A percentile compares a stretch with the other conserved stretches of the same genome.
phyloP scores from a whole-genome alignment of 2,113 vertebrate genomes.

The Psephotus haematonotus region DNA sequence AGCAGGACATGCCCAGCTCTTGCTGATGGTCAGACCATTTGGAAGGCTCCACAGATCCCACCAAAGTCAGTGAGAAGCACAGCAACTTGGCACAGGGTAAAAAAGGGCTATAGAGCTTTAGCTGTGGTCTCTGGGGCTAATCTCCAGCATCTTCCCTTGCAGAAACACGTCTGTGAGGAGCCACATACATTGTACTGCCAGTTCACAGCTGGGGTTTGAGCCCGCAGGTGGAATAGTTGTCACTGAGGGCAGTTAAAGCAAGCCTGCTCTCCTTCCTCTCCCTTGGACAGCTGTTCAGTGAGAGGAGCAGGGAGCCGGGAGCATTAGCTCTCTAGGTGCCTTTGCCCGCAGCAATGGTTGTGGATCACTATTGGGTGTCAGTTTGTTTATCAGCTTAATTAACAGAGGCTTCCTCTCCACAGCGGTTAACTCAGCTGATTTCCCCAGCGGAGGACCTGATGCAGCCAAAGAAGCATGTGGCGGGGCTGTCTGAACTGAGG shows the following conservation, averaged over 20 bases:
- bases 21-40: not conserved
- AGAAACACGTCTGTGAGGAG: not conserved
- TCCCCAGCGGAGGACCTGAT: constrained; percentile 72
- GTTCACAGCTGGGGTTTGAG: not conserved
- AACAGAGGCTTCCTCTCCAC: not conserved
- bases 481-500: fast-evolving
- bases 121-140: not conserved
- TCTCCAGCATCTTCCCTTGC: not conserved
- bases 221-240: not conserved
- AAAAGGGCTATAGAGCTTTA: not conserved
- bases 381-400: constrained; percentile 21
- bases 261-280: not conserved
- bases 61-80: not conserved
- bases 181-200: not conserved
- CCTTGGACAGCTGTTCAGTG: fast-evolving
- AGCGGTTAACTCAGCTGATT: constrained; percentile 73
- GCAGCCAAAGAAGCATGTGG: constrained; percentile 1
- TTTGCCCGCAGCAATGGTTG: not conserved
- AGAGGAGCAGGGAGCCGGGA: not conserved
- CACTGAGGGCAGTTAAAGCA: fast-evolving
- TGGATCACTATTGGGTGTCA: not conserved
- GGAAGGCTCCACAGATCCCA: not conserved
- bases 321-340: not conserved
- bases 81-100: not conserved
- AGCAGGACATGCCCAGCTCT: not conserved